Conservation (phyloP, 2,888 invertebrate species). For the Amiota communis region DNA sequence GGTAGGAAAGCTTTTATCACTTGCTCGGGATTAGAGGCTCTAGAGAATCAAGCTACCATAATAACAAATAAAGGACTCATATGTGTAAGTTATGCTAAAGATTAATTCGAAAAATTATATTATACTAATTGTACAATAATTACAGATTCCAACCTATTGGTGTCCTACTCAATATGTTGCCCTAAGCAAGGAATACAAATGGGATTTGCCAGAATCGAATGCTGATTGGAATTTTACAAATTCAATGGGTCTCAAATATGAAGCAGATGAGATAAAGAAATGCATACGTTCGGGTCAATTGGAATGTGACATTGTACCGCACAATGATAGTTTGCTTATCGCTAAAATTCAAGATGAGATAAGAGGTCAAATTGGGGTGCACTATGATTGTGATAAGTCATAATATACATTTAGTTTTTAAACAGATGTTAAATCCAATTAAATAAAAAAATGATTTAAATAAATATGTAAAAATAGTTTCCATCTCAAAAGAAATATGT, state of each 20-base stretch:
- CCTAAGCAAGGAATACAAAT: constrained; percentile 74
- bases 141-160: constrained; percentile 77
- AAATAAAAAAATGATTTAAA: neutral
- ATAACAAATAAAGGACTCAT: constrained; percentile 57
- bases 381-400: constrained; percentile 66
- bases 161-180: constrained; percentile 76
- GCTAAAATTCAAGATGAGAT: constrained; percentile 82
- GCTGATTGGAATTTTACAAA: constrained; percentile 78
- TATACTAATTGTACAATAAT: constrained; percentile 31
- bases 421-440: too few species aligned
- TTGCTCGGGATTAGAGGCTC: constrained; percentile 54
- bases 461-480: too few species aligned
- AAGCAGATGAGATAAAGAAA: constrained; percentile 82
- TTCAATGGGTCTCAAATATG: constrained; percentile 82
- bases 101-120: neutral
- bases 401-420: neutral
- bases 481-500: neutral
- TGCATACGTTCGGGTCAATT: constrained; percentile 79
- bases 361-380: constrained; percentile 80
- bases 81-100: constrained; percentile 47
- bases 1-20: constrained; percentile 51
- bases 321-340: constrained; percentile 78
- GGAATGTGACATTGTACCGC: constrained; percentile 79
- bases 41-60: constrained; percentile 56
- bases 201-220: constrained; percentile 77